phyloP scores from a whole-genome alignment of 1,140 invertebrate species.

The Macrostomum lignano region DNA sequence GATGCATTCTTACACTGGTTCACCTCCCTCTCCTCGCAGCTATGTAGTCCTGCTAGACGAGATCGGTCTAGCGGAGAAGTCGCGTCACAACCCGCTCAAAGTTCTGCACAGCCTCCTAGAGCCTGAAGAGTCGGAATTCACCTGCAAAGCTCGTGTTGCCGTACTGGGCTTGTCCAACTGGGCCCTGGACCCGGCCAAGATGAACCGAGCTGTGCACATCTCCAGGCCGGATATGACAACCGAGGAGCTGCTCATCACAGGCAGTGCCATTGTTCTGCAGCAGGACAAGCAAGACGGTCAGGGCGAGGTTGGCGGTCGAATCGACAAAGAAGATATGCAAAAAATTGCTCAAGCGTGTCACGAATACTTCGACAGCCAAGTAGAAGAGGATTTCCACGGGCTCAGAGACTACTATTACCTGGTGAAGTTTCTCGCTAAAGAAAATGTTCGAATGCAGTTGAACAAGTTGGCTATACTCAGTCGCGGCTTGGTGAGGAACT shows the following conservation, averaged over 20 bases:
- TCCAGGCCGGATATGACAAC: conserved; percentile 11
- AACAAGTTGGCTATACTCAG: too few relatives aligned
- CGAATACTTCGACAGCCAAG: conserved; percentile 9
- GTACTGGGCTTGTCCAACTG: conserved; percentile 13
- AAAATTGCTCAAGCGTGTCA: conserved; percentile 10
- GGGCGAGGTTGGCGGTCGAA: conserved; percentile 1
- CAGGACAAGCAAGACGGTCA: neutral
- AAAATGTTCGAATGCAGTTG: too few relatives aligned
- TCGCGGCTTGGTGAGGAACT: too few relatives aligned
- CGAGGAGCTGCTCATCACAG: conserved; percentile 10
- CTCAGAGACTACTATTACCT: conserved; percentile 14
- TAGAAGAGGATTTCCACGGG: conserved; percentile 13
- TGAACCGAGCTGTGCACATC: conserved; percentile 10
- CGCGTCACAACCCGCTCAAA: conserved; percentile 10
- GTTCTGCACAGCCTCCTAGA: conserved; percentile 11
- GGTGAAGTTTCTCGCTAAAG: too few relatives aligned
- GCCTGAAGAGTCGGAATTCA: conserved; percentile 6
- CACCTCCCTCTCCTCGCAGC: too few relatives aligned
- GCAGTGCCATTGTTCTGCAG: conserved; percentile 8
- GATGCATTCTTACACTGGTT: too few relatives aligned
- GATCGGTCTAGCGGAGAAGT: conserved; percentile 11
- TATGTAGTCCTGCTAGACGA: conserved; percentile 11
- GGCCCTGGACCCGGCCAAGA: too few relatives aligned
- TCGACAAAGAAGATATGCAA: conserved; percentile 7
- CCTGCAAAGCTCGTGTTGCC: conserved; percentile 10